Percentiles rank a stretch among this genome's conserved stretches.
Evolutionary conservation across 2,888 invertebrate genomes (phyloP).

Genomic region (Drosophila anomalipes): DNA sequence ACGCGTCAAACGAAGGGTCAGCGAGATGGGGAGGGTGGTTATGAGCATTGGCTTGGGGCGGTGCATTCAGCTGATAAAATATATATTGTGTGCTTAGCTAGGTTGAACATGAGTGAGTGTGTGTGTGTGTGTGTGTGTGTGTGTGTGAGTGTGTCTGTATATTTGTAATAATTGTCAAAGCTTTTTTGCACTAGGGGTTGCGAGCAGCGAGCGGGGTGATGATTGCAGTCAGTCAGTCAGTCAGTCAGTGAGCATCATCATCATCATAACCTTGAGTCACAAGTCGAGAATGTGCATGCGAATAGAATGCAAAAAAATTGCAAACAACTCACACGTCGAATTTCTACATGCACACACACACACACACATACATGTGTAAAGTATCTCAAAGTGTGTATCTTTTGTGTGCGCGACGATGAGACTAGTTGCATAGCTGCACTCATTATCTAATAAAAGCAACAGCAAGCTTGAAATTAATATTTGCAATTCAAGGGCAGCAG

Average conservation of each 20-base stretch:
- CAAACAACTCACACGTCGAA: conserved; percentile 32
- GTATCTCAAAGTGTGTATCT: conserved; percentile 39
- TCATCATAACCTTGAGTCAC: conserved; percentile 77
- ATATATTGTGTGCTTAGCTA: conserved; percentile 53
- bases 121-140: conserved; percentile 14
- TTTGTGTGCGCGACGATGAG: conserved; percentile 26
- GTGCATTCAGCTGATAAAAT: conserved; percentile 64
- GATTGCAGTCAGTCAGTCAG: conserved; percentile 25
- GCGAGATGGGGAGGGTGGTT: not conserved
- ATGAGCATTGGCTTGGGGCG: conserved; percentile 1
- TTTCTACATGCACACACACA: conserved; percentile 3
- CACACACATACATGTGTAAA: conserved; percentile 1
- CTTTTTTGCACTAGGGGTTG: conserved; percentile 28
- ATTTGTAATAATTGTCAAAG: conserved; percentile 50
- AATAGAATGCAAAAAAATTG: conserved; percentile 62
- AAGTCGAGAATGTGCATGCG: conserved; percentile 76
- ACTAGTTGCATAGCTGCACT: conserved; percentile 27
- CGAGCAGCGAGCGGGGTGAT: not conserved
- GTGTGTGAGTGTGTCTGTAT: conserved; percentile 29
- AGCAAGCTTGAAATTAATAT: conserved; percentile 66
- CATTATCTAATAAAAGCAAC: conserved; percentile 65
- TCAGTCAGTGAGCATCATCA: conserved; percentile 47
- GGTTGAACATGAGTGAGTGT: conserved; percentile 6
- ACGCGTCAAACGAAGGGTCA: conserved; percentile 52
- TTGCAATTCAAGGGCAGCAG: conserved; percentile 55